phyloP scores from a whole-genome alignment of 2,888 invertebrate species.

The Chaetogeoica ovagalla region DNA sequence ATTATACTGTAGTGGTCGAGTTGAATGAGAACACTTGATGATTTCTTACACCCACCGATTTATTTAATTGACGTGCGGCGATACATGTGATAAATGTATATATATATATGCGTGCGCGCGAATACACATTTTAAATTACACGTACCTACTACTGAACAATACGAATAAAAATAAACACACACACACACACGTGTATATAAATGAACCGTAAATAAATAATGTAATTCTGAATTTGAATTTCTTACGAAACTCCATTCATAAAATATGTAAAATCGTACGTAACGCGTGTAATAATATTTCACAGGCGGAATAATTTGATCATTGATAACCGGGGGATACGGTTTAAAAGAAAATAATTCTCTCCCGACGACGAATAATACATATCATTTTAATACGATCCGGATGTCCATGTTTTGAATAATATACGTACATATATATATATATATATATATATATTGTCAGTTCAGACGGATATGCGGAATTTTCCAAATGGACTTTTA shows the following conservation, averaged over 20 bases:
- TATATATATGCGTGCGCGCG: not conserved
- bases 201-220: not conserved
- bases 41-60: not conserved
- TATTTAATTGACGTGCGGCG: not conserved
- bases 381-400: not conserved
- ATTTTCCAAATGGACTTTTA: no score
- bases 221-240: not conserved
- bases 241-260: conserved; percentile 31
- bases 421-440: no score
- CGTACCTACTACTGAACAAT: not conserved
- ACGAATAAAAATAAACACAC: not conserved
- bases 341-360: not conserved
- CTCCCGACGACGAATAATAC: not conserved
- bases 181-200: not conserved
- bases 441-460: no score
- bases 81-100: not conserved
- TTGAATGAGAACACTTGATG: not conserved
- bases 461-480: not conserved
- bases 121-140: not conserved
- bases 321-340: not conserved
- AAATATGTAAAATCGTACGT: not conserved
- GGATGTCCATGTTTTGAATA: conserved; percentile 19
- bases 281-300: not conserved
- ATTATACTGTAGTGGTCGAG: not conserved
- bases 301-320: conserved; percentile 22